Conservation (phyloP, 2,888 invertebrate genomes). For the Pristionchus entomophagus region DNA sequence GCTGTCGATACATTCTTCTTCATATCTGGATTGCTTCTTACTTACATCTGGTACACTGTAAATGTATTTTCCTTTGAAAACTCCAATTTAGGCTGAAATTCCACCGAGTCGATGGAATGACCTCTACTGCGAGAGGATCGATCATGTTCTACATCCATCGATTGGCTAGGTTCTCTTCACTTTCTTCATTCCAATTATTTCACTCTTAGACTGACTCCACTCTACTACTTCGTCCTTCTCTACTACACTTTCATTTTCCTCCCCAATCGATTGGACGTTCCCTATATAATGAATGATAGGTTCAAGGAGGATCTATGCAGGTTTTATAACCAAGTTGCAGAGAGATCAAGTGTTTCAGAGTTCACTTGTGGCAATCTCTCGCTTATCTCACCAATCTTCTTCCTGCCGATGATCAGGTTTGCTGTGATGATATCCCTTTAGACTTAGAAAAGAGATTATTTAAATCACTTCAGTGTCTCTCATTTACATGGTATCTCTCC, state of each 20-base stretch:
- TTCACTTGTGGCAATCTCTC: not conserved
- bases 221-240: slow-evolving; percentile 14
- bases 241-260: not conserved
- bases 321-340: not conserved
- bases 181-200: not conserved
- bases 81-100: not conserved
- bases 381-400: not conserved
- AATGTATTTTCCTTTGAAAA: not conserved
- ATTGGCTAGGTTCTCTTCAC: not conserved
- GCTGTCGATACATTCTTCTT: slow-evolving; percentile 36
- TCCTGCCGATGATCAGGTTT: not conserved
- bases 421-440: not conserved
- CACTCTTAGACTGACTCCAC: slow-evolving; percentile 5
- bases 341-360: not conserved
- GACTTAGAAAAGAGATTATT: not conserved
- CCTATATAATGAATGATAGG: not conserved
- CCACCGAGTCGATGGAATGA: not conserved
- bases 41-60: not conserved
- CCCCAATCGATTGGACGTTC: not conserved
- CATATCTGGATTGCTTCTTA: slow-evolving; percentile 20
- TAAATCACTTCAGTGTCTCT: not conserved
- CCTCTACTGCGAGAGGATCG: not conserved
- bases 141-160: not conserved
- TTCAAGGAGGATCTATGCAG: slow-evolving; percentile 21
- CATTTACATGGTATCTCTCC: slow-evolving; percentile 19